A percentile compares a stretch with the other conserved stretches of the same genome.
phyloP scores from a whole-genome alignment of 2,113 vertebrate species.

The Lutjanus erythropterus region DNA sequence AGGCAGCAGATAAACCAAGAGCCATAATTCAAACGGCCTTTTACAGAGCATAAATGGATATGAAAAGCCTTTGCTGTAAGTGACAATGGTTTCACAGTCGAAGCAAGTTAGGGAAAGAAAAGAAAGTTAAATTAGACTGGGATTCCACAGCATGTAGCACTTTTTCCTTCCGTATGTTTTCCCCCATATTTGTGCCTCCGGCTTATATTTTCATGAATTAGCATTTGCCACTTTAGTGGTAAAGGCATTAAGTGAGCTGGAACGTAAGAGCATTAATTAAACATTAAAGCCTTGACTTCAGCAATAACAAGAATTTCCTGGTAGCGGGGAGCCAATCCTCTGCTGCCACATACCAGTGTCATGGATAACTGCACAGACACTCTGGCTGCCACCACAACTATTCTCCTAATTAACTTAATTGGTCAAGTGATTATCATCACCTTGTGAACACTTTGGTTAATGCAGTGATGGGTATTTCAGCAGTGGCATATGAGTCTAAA shows the following conservation, averaged over 20 bases:
- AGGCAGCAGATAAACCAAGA: constrained; percentile 69
- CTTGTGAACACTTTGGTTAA: constrained; percentile 38
- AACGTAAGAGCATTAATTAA: constrained; percentile 62
- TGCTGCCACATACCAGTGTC: background rate
- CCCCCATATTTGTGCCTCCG: constrained; percentile 16
- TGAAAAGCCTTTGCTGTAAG: constrained; percentile 65
- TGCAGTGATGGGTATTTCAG: constrained; percentile 40
- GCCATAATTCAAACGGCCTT: constrained; percentile 70
- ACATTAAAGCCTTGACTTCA: constrained; percentile 49
- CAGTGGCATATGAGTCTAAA: constrained; percentile 33
- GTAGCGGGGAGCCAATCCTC: background rate
- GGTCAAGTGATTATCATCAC: constrained; percentile 57
- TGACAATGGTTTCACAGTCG: constrained; percentile 59
- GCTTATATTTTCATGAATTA: constrained; percentile 53
- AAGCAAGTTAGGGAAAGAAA: constrained; percentile 25
- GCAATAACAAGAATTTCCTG: constrained; percentile 40
- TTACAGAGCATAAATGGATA: constrained; percentile 59
- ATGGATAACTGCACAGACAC: constrained; percentile 1
- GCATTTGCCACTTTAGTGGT: constrained; percentile 48
- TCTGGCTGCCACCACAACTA: background rate
- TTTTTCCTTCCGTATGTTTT: constrained; percentile 3
- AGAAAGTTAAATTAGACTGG: constrained; percentile 49
- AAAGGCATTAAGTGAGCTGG: too few species aligned
- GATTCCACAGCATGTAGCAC: constrained; percentile 25
- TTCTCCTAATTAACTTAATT: constrained; percentile 58